Evolutionary conservation across 2,888 invertebrate genomes (phyloP), one percentile per base, ranked within the genome.

Genomic region (Philereme transversata): DNA sequence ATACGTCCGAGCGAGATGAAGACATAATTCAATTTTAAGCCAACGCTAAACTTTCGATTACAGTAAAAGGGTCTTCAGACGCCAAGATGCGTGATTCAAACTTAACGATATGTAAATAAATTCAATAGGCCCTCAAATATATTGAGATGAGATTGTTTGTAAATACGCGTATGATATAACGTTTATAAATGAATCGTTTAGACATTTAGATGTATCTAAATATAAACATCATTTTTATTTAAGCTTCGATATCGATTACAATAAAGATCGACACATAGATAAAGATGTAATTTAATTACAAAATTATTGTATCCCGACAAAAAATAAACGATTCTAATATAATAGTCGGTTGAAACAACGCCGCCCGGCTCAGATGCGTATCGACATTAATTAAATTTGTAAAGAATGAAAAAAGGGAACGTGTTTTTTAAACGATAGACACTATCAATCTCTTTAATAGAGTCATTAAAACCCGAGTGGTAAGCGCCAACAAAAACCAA

Each of bases 401-500:
- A 79, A 68, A 73, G 78, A 81, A 84, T 76, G 76, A 87, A 87
- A 82, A 75, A 70, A 68, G 72, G 68, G 67, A 73, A 76, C 78
- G 82, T 84, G 80, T 83, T 87, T 86, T 87, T 85, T 78, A 83
- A 81, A 75, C 79, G 83, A 85, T 87, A 84, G 81, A 79, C 76
- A 74, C 85, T 81, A 90, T 91, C 89, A 90, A 91, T 91, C 91
- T 86, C 78, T 84, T 88, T 89, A 91, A 92, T 92, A 89, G 89
- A 92, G 91, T 83, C 89, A 91, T 92, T 90, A 91, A 88, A 84
- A 84, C 74, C 77, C 73, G 77, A 83, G 85, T 79, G 84, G 80
- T 79, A 69, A 83, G 84, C 83, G 79, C 83, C 74, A 79, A 81
- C 60, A 60, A 61, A 60, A 56, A 64, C 48, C 36, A 6, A 38